Base-by-base conservation (phyloP, 37 sponge, comb jelly and placozoan genomes). In the Bolinopsis microptera region DNA sequence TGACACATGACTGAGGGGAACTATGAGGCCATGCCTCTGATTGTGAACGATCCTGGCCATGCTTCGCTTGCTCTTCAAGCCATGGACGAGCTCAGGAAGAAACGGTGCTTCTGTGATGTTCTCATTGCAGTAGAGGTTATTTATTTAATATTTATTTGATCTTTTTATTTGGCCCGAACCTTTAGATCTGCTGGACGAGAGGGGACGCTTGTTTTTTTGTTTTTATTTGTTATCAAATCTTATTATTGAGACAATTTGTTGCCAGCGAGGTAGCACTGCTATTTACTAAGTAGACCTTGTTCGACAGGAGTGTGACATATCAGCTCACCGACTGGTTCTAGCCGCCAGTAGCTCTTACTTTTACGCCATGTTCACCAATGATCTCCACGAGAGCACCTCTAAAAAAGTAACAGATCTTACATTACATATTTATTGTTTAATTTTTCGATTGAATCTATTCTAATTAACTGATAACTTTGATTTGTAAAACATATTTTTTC, bases 341-440 rank as follows among this genome's bases (percentile, higher is more conserved):
- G 90, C 90, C 3, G 90, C 90, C 30, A 41, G 61, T 5, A 86
- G 90, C 48, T 86, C 90, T 23, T 86, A 86, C 30, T 86, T 86
- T 31, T 86, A 86, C 48, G 90, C 90, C 31, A 86, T 86, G 90
- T 86, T 86, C 61, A 86, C 90, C n/a, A 86, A 86, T 31, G 35
- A 86, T 3, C 90, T 86, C 1, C 90, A 86, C 26, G 90, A 86
- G 30, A 86, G 90, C 39, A 86, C 90, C n/a, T 86, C 90, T 24
- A 86, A 86, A 40, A 86, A 86, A 38, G 90, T 86, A 40, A 39
- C 26, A 32, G 36, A 70, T 8, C 3, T 70, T 2, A 70, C 74
- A 70, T 21, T n/a, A n/a, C n/a, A n/a, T n/a, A n/a, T n/a, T n/a
- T n/a, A n/a, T n/a, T n/a, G n/a, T n/a, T n/a, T n/a, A n/a, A n/a